A percentile compares a stretch with the other conserved stretches of the same genome.
Evolutionary conservation across 2,888 invertebrate species (phyloP).

Genomic region (Harpalus rubripes): DNA sequence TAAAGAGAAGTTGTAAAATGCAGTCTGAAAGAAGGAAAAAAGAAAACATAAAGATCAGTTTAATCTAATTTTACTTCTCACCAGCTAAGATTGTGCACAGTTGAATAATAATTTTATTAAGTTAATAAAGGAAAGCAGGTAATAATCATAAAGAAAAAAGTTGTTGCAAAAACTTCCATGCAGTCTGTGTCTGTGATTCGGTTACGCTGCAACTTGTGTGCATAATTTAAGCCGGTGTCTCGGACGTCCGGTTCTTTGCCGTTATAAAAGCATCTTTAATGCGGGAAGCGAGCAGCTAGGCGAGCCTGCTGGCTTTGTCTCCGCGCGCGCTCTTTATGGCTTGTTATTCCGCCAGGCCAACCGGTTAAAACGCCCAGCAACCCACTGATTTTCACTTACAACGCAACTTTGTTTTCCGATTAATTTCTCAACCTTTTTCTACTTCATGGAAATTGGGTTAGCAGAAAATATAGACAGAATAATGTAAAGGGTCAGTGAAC

Average conservation of each 20-base stretch:
- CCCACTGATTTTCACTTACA: constrained; percentile 27
- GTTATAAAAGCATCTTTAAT: constrained; percentile 59
- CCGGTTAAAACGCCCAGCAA: background rate
- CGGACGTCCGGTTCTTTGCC: constrained; percentile 56
- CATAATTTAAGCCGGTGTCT: constrained; percentile 45
- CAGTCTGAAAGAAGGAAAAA: background rate
- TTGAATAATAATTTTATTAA: constrained; percentile 8
- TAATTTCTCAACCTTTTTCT: background rate
- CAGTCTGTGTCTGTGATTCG: constrained; percentile 16
- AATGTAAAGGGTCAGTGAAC: background rate
- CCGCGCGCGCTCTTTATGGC: constrained; percentile 26
- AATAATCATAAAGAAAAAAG: constrained; percentile 41
- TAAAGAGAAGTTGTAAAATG: too few species aligned
- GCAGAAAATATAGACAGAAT: background rate
- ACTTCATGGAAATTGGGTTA: background rate
- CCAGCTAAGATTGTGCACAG: background rate
- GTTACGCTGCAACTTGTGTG: constrained; percentile 53
- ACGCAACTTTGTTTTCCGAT: constrained; percentile 37
- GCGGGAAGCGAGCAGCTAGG: constrained; percentile 22
- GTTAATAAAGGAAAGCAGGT: constrained; percentile 4
- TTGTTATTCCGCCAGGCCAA: constrained; percentile 24
- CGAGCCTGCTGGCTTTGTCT: constrained; percentile 35
- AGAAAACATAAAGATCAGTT: background rate
- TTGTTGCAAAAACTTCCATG: constrained; percentile 1
- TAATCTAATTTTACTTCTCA: background rate